phyloP scores from a whole-genome alignment of 2,797 vertebrate species.

The Tragopan temminckii region DNA sequence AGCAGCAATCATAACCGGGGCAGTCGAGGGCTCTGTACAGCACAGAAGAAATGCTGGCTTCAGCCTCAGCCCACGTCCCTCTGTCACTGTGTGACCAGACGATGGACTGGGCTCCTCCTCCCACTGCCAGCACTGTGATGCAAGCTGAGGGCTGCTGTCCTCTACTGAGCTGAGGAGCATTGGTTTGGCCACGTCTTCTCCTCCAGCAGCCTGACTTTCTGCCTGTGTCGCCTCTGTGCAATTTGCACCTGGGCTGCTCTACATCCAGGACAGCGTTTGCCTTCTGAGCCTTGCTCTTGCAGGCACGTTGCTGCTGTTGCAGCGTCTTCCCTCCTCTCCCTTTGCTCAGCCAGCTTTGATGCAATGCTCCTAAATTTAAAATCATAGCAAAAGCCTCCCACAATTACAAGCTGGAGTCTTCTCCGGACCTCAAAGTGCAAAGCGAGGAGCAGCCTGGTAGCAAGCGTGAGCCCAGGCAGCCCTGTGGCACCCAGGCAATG shows the following conservation, averaged over 20 bases:
- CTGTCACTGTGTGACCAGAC: neutral
- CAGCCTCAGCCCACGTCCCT: neutral
- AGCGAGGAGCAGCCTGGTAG: neutral
- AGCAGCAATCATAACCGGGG: neutral
- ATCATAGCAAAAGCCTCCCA: neutral
- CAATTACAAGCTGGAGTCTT: neutral
- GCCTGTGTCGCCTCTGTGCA: too few species aligned
- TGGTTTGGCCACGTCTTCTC: neutral
- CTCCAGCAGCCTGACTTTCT: too few species aligned
- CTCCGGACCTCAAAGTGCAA: neutral
- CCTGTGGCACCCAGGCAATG: neutral
- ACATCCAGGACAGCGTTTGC: neutral
- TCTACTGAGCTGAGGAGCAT: too few species aligned
- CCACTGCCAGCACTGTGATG: too few species aligned
- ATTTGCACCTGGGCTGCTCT: fast-evolving
- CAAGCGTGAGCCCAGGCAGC: fast-evolving
- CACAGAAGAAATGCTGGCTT: neutral
- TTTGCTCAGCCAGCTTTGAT: neutral
- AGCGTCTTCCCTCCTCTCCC: neutral
- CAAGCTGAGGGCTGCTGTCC: too few species aligned
- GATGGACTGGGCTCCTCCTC: too few species aligned
- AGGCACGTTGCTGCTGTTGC: neutral
- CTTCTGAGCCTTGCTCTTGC: neutral
- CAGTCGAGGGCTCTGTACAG: neutral
- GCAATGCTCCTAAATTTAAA: neutral